Evolutionary conservation across 2,888 invertebrate species (phyloP).

Genomic region (Coenonympha arcania): DNA sequence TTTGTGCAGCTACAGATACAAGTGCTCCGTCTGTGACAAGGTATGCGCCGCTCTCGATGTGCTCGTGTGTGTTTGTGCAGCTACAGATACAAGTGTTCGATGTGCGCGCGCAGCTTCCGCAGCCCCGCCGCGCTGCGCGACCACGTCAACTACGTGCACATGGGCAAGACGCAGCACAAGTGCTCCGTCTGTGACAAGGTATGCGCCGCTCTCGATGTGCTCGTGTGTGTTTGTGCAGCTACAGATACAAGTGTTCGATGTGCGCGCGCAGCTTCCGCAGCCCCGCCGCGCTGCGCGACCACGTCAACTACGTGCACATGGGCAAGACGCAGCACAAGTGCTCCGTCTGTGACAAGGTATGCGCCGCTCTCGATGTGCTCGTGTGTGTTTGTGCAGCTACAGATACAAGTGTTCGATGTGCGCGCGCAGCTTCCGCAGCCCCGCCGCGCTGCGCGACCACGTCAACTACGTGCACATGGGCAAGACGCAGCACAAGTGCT

Average conservation of each 20-base stretch:
- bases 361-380: no score
- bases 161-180: conserved; percentile 47
- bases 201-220: no score
- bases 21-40: no score
- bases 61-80: not conserved
- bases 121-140: conserved; percentile 48
- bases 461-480: conserved; percentile 52
- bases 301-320: conserved; percentile 52
- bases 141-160: conserved; percentile 53
- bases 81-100: conserved; percentile 46
- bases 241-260: conserved; percentile 44
- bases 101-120: conserved; percentile 51
- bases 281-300: conserved; percentile 47
- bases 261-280: conserved; percentile 55
- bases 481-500: no score
- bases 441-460: conserved; percentile 50
- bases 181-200: no score
- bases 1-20: no score
- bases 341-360: no score
- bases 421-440: conserved; percentile 49
- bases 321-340: no score
- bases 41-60: no score
- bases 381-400: not conserved
- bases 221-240: not conserved
- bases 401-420: no score